Base-by-base conservation (phyloP, 2,888 invertebrate genomes). In the Agrochola lychnidis region DNA sequence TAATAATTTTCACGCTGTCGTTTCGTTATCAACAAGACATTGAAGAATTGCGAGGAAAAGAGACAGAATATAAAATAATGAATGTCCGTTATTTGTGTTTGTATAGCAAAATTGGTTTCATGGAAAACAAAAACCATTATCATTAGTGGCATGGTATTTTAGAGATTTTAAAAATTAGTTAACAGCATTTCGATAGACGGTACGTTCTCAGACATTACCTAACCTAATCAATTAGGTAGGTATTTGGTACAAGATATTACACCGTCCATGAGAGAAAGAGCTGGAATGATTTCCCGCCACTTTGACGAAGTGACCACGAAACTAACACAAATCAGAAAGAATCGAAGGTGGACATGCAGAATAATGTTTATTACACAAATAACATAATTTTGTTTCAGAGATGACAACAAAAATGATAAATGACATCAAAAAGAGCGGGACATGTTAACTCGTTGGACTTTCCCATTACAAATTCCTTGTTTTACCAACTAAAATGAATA, bases 391-490 rank as follows among this genome's bases (percentile, higher is more conserved):
- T 68, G 74, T 69, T 76, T 48, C 53, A 73, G 40, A 70, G 62
- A 69, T 71, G 66, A 78, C 76, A 81, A 73, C 68, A 79, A 81
- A 79, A 85, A 79, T 76, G 68, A 73, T 81, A 79, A 92, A 92
- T 96, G 95, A 95, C 95, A 95, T 93, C 92, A 94, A 96, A 96
- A 96, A 96, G 96, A 96, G 96, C 96, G 96, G 96, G 96, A 96
- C 95, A 94, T 91, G 93, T 89, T 90, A 88, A 89, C 91, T 90
- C 90, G 89, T 92, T 94, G 94, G 95, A 96, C 96, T 96, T 94
- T 94, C 95, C 95, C 95, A 95, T 91, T 89, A 90, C 80, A 85
- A 89, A 91, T 87, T 90, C 87, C 92, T 90, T 93, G 93, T 94
- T 94, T 94, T 94, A 90, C 90, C 86, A 91, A 90, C 87, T 90